phyloP scores from a whole-genome alignment of 35 echinoderm and acorn worm species.

The Nesometra sesokonis region DNA sequence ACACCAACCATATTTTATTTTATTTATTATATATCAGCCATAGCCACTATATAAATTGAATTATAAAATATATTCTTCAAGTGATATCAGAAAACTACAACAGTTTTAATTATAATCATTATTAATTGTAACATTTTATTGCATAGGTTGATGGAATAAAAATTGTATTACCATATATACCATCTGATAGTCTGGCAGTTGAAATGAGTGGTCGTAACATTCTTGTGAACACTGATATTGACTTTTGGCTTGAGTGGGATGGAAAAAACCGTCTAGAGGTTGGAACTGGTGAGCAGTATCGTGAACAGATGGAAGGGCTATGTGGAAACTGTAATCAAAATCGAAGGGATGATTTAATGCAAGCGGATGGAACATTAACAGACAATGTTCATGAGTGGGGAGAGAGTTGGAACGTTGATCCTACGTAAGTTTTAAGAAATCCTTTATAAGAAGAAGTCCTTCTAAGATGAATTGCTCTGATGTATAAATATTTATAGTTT shows the following conservation, averaged over 20 bases:
- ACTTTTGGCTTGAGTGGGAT: background rate
- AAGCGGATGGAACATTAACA: background rate
- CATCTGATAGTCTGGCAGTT: background rate
- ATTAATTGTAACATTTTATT: too few species aligned
- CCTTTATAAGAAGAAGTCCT: too few species aligned
- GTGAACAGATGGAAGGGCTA: background rate
- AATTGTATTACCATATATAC: background rate
- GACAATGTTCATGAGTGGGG: background rate
- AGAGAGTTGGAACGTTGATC: background rate
- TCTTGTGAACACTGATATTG: background rate
- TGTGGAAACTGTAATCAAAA: background rate
- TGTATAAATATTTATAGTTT: too few species aligned
- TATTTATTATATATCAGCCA: too few species aligned
- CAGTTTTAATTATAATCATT: too few species aligned
- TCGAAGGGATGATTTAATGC: background rate
- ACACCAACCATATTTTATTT: too few species aligned
- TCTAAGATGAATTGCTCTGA: too few species aligned
- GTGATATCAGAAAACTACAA: too few species aligned
- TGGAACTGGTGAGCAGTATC: background rate
- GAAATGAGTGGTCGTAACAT: background rate
- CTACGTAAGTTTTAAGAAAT: background rate
- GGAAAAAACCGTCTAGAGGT: background rate
- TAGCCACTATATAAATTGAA: too few species aligned
- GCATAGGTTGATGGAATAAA: background rate
- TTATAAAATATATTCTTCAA: too few species aligned